Percentiles rank a stretch among this genome's conserved stretches.
These are phyloP conservation scores for Carterocephalus palaemon DNA, from an alignment of 2,888 invertebrate genomes.

Conservation along the genomic window DNA sequence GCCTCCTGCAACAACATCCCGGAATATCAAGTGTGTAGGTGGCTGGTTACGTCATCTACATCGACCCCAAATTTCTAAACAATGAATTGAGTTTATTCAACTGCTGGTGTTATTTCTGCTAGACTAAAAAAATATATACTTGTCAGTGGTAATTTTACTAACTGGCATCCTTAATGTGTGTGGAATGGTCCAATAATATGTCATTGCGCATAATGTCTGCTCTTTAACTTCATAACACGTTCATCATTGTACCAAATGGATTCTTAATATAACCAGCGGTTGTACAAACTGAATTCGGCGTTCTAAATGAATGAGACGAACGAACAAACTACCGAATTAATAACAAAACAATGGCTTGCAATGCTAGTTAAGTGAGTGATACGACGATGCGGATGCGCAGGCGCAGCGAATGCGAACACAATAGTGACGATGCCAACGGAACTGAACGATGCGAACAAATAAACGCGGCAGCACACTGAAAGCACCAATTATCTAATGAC, in stretches of 20 bases:
- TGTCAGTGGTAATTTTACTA: too few relatives aligned
- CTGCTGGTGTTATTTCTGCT: too few relatives aligned
- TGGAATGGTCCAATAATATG: too few relatives aligned
- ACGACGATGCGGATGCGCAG: too few relatives aligned
- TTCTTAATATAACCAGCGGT: too few relatives aligned
- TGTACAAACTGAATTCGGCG: neutral
- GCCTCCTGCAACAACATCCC: slow-evolving; percentile 55
- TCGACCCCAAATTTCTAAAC: neutral
- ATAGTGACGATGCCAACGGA: slow-evolving; percentile 5
- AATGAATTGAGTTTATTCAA: slow-evolving; percentile 5
- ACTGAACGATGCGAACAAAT: neutral
- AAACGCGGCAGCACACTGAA: slow-evolving; percentile 10
- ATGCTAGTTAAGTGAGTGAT: slow-evolving; percentile 16
- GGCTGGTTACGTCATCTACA: neutral
- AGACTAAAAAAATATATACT: too few relatives aligned
- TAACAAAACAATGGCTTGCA: slow-evolving; percentile 15
- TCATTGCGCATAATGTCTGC: too few relatives aligned
- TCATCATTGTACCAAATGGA: too few relatives aligned
- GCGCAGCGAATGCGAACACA: slow-evolving; percentile 8
- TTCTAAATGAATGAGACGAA: neutral
- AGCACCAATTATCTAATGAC: slow-evolving; percentile 13
- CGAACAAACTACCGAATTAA: slow-evolving; percentile 8
- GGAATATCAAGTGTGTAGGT: neutral
- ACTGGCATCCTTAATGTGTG: too few relatives aligned
- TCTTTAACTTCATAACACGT: too few relatives aligned